These are phyloP conservation scores for Epizoanthus stellaris DNA, from an alignment of 92 coral and sea anemone genomes.

Conservation along the genomic window DNA sequence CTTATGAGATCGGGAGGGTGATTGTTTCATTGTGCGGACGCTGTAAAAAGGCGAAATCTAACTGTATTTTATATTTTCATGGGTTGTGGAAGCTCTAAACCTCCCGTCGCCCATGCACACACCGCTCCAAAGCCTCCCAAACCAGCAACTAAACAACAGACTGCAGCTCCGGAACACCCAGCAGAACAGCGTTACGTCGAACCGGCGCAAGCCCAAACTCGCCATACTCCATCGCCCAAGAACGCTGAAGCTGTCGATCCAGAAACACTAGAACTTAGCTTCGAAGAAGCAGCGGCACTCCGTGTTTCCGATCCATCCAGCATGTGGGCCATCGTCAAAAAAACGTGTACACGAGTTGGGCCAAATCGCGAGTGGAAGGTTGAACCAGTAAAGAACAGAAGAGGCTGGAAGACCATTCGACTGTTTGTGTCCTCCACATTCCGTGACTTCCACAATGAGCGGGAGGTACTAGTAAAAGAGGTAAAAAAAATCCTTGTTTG, in stretches of 20 bases:
- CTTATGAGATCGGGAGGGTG: no score
- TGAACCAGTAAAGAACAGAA: conserved; percentile 88
- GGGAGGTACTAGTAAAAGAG: conserved; percentile 97
- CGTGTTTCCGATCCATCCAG: conserved; percentile 76
- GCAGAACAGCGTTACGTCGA: neutral
- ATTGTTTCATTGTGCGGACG: no score
- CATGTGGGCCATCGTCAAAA: conserved; percentile 98
- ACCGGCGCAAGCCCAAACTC: neutral
- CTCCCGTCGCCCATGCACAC: conserved; percentile 63
- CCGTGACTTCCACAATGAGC: conserved; percentile 94
- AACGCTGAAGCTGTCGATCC: conserved; percentile 1
- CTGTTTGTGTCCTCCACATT: conserved; percentile 99
- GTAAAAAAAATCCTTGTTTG: conserved; percentile 37
- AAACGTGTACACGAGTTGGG: conserved; percentile 68
- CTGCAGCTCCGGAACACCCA: neutral
- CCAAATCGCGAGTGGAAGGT: conserved; percentile 78
- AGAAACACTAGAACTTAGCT: conserved; percentile 51
- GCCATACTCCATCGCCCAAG: neutral
- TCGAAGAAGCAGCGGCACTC: conserved; percentile 92
- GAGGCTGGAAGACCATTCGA: conserved; percentile 99
- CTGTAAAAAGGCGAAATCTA: no score
- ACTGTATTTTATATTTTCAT: conserved; percentile 65
- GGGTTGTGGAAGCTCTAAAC: conserved; percentile 97
- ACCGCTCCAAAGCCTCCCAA: conserved; percentile 46
- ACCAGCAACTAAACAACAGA: conserved; percentile 10